phyloP scores from a whole-genome alignment of 92 coral and sea anemone species.

The Galaxea fascicularis region DNA sequence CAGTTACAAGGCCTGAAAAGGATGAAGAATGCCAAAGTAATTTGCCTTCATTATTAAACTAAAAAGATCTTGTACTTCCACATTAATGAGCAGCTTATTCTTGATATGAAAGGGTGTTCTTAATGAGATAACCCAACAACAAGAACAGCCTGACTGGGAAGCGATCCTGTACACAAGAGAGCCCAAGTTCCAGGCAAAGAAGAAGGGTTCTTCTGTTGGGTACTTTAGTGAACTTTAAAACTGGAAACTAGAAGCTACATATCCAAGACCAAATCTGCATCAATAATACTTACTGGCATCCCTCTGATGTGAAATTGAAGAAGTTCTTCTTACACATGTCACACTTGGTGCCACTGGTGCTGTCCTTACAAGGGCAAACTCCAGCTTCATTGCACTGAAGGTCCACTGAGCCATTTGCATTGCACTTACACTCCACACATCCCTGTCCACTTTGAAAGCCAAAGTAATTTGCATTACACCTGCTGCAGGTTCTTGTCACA shows the following conservation, averaged over 20 bases:
- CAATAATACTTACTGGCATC: constrained; percentile 91
- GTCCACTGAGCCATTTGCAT: constrained; percentile 84
- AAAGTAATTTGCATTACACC: constrained; percentile 78
- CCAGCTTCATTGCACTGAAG: constrained; percentile 87
- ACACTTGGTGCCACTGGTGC: constrained; percentile 92
- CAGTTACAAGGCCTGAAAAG: constrained; percentile 85
- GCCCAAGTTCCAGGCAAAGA: too few species aligned
- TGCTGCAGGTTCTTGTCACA: constrained; percentile 81
- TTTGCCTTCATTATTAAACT: too few species aligned
- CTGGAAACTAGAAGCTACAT: too few species aligned
- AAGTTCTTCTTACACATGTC: constrained; percentile 77
- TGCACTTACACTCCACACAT: constrained; percentile 87
- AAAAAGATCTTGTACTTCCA: background rate
- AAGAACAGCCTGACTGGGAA: too few species aligned
- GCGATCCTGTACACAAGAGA: too few species aligned
- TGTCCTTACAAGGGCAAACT: constrained; percentile 87
- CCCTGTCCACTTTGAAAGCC: constrained; percentile 91
- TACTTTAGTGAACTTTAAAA: too few species aligned
- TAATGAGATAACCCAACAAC: too few species aligned
- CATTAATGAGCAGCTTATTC: too few species aligned
- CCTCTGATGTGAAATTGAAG: constrained; percentile 89
- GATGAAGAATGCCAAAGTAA: background rate
- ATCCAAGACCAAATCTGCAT: too few species aligned
- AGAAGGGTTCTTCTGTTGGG: too few species aligned
- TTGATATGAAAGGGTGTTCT: too few species aligned